Conservation (phyloP, 2,113 vertebrate species). For the Austrofundulus limnaeus region DNA sequence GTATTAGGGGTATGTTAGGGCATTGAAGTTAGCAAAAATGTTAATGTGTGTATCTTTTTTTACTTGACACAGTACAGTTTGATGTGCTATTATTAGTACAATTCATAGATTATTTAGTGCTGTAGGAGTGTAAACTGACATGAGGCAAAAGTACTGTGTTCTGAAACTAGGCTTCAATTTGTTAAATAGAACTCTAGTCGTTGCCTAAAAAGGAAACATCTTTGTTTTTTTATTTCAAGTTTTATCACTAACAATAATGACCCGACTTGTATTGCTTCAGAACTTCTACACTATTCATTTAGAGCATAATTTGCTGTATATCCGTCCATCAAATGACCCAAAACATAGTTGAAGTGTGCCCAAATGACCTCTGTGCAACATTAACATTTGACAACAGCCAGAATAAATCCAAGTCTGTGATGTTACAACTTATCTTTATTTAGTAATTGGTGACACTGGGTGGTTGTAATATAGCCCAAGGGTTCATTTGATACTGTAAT, state of each 20-base stretch:
- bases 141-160: not conserved
- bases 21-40: too few species aligned
- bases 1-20: too few species aligned
- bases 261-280: constrained; percentile 46
- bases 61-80: too few species aligned
- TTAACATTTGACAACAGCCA: constrained; percentile 71
- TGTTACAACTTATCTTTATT: constrained; percentile 74
- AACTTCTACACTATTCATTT: constrained; percentile 44
- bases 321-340: constrained; percentile 54
- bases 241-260: constrained; percentile 61
- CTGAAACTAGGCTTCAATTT: constrained; percentile 15
- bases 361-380: constrained; percentile 69
- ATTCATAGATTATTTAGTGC: not conserved
- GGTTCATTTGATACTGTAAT: constrained; percentile 72
- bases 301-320: constrained; percentile 52
- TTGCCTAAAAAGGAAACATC: constrained; percentile 39
- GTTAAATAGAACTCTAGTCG: constrained; percentile 24
- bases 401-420: constrained; percentile 60
- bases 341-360: constrained; percentile 48
- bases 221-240: constrained; percentile 37
- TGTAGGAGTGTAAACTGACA: not conserved
- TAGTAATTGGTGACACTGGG: constrained; percentile 72
- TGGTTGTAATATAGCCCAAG: constrained; percentile 59
- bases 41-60: too few species aligned
- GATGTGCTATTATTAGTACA: too few species aligned